Base-by-base conservation (phyloP, 2,113 vertebrate genomes). In the Alces alces region DNA sequence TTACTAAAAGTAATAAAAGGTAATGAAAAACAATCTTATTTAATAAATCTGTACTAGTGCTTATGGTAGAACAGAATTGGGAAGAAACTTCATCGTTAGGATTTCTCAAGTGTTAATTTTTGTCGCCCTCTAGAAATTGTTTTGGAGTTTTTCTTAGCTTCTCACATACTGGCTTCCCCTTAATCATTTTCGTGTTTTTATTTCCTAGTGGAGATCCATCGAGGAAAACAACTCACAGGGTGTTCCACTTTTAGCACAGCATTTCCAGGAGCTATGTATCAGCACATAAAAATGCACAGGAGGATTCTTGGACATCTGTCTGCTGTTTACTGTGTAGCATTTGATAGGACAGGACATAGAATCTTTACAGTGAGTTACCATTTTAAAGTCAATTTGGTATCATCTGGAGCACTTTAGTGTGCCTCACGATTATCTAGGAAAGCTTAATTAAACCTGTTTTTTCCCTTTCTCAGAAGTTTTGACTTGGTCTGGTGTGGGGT, bases 251-350 rank as follows among this genome's bases (percentile, higher is more conserved):
- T 99, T 98, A 99, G 99, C 98, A 99, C 99, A 97, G 99, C 99
- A 36, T 99, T 99, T 98, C 99, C 99, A 93, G 99, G 99, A 97
- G 99, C 98, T 98, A 99, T 99, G 98, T 99, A 99, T 98, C 99
- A 99, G 98, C 99, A 98, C 92, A 99, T 99, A 98, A 99, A 99
- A 97, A 99, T 99, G 99, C 99, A 99, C 98, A 99, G 99, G 70
- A 99, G 99, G 97, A 99, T 99, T 98, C 99, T 99, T 52, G 99
- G 99, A 96, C 99, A 99, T 97, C 99, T 99, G 27, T 99, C 99
- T 95, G 99, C 99, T 61, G 99, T 99, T n/a, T 99, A 99, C 98
- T 99, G 99, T 98, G 99, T 99, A 91, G 99, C 99, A 52, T 99
- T 99, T 83, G 99, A 99, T 98, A 99, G 99, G 97, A 99, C 99